Evolutionary conservation across 2,113 vertebrate species (phyloP), one percentile per base, ranked within the genome.

Genomic region (Vanacampus margaritifer): DNA sequence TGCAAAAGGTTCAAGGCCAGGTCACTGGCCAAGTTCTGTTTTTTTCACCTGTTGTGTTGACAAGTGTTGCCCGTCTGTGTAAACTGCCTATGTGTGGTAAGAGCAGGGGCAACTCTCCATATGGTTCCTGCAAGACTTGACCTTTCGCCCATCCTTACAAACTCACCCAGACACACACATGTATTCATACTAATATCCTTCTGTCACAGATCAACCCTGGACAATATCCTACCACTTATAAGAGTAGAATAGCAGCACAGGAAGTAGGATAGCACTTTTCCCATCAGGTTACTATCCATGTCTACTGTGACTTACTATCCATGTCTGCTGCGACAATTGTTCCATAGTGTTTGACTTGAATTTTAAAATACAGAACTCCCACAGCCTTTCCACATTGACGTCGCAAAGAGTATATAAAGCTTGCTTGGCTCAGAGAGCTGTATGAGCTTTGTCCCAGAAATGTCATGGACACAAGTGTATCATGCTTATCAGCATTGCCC

Each of bases 31-130:
- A 17, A 78, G 71, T 59, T 65, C 69, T 69, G 32, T 67, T 24
- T 71, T 72, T 72, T 82, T 86, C 85, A 90, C 85, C 84, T 90
- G 89, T 84, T 86, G 80, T 79, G 86, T 83, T 89, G 90, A 91
- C 85, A 86, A 76, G 72, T 64, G 74, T 68, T 85, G 87, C 65
- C 75, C 78, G 72, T 84, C 76, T 78, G 57, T 79, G 73, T 60
- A 79, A 73, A 71, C 60, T 60, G 28, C 67, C 53, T 39, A 32
- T 62, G 68, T 53, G 51, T 59, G n/a, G 23, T 54, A 41, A 60
- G 67, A 76, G 77, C 79, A 77, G 72, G 85, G 87, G 79, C 76
- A 61, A 85, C 72, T 73, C 69, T 82, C 83, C 89, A 89, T 85
- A 84, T 87, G 89, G 84, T 89, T 91, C 88, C 88, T 86, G 83